Base-by-base conservation (phyloP, 2,888 invertebrate species). In the Hoplodrina ambigua region DNA sequence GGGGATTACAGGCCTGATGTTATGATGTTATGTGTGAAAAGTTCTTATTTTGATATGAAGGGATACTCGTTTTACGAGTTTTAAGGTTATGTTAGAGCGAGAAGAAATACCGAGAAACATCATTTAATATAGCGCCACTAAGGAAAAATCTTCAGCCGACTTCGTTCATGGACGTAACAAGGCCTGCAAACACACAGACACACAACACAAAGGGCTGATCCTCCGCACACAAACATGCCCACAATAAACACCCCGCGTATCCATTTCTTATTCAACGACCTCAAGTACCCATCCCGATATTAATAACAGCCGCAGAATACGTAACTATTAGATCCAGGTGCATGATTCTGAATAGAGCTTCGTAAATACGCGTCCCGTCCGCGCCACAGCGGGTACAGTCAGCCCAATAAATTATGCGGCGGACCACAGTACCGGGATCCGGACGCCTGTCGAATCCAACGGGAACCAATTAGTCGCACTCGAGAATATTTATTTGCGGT, bases 401-500 rank as follows among this genome's bases (percentile, higher is more conserved):
- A 84, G 87, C 89, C 90, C 92, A 91, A 95, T 95, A 95, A 95
- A 94, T 95, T 94, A 93, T 91, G 93, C 90, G 94, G 94, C 85
- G 85, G 89, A 88, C 94, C 94, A 89, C 92, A 89, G 86, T 85
- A 86, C 85, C 86, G 86, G 86, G 88, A 85, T 84, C 90, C 91
- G 92, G 90, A 90, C 91, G 91, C 88, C 92, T 92, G 94, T 93
- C 93, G 93, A 93, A 91, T 92, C 93, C 93, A 92, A 91, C 93
- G 92, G 93, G 92, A 93, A 94, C 94, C 94, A 94, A 95, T 95
- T 95, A 95, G 95, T 95, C 93, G 91, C 87, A 86, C 89, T 89
- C 88, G 88, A 88, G 92, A 92, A 94, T 95, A 95, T 95, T 95
- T 95, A 95, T 95, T 94, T 94, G 94, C 93, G 93, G 94, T 92